Conservation (phyloP, 2,888 invertebrate genomes). For the Andrena chrysosceles region DNA sequence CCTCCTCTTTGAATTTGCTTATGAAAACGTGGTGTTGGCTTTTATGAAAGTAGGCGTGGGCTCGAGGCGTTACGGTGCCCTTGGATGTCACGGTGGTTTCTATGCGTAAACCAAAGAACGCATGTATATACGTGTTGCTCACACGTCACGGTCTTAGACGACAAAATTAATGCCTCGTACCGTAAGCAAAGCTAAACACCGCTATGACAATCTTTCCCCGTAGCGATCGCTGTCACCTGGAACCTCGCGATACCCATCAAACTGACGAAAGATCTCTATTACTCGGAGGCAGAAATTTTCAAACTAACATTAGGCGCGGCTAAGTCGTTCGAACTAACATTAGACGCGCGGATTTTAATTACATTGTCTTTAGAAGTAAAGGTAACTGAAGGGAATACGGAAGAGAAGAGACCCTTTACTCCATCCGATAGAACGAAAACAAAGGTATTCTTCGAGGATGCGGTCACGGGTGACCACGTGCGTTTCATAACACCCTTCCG, state of each 20-base stretch:
- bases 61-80: slow-evolving; percentile 18
- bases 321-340: background rate
- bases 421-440: slow-evolving; percentile 45
- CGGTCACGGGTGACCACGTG: slow-evolving; percentile 68
- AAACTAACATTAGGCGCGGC: background rate
- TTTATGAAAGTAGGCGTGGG: background rate
- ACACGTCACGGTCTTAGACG: slow-evolving; percentile 82
- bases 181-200: slow-evolving; percentile 83
- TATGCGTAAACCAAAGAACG: slow-evolving; percentile 26
- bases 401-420: slow-evolving; percentile 37
- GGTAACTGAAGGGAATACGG: slow-evolving; percentile 1
- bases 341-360: background rate
- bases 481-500: slow-evolving; percentile 76
- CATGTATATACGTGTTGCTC: slow-evolving; percentile 32
- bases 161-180: slow-evolving; percentile 82
- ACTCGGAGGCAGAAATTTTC: background rate
- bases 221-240: slow-evolving; percentile 78
- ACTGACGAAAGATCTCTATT: background rate
- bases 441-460: slow-evolving; percentile 54
- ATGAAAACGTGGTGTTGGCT: background rate
- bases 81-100: slow-evolving; percentile 20
- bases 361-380: background rate
- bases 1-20: background rate
- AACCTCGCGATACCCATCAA: slow-evolving; percentile 26
- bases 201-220: slow-evolving; percentile 83